Conservation (phyloP, 64 coral and sea anemone genomes). For the Cladopsammia gracilis region DNA sequence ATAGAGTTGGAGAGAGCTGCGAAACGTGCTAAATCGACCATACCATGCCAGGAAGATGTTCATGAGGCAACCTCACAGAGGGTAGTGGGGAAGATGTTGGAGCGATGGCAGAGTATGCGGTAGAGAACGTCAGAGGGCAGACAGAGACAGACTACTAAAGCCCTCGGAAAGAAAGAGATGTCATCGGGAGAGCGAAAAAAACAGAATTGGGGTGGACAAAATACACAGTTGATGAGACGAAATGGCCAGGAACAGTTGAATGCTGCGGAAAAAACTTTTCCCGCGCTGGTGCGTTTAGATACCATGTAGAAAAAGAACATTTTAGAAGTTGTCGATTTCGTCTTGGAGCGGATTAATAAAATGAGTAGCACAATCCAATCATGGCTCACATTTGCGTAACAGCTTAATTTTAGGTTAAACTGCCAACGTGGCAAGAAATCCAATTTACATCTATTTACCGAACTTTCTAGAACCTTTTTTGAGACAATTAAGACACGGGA, state of each 20-base stretch:
- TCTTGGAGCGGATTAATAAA: too few species aligned
- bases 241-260: conserved; percentile 70
- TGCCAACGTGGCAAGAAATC: too few species aligned
- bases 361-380: too few species aligned
- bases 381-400: too few species aligned
- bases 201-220: conserved; percentile 70
- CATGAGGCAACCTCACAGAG: too few species aligned
- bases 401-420: too few species aligned
- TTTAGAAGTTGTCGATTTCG: conserved; percentile 60
- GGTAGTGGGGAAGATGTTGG: conserved; percentile 73
- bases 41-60: conserved; percentile 45
- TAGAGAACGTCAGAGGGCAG: conserved; percentile 68
- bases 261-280: conserved; percentile 71
- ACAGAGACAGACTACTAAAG: conserved; percentile 65
- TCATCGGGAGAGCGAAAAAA: conserved; percentile 60
- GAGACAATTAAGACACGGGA: too few species aligned
- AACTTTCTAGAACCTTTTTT: too few species aligned
- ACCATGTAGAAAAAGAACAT: conserved; percentile 64
- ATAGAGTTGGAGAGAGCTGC: conserved; percentile 73
- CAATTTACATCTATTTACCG: too few species aligned
- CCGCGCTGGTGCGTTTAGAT: conserved; percentile 71
- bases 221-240: conserved; percentile 65
- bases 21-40: conserved; percentile 69
- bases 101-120: conserved; percentile 81
- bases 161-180: conserved; percentile 75